A percentile compares a stretch with the other conserved stretches of the same genome.
Conservation (phyloP, 1,140 invertebrate genomes). For the Nasonia vitripennis region DNA sequence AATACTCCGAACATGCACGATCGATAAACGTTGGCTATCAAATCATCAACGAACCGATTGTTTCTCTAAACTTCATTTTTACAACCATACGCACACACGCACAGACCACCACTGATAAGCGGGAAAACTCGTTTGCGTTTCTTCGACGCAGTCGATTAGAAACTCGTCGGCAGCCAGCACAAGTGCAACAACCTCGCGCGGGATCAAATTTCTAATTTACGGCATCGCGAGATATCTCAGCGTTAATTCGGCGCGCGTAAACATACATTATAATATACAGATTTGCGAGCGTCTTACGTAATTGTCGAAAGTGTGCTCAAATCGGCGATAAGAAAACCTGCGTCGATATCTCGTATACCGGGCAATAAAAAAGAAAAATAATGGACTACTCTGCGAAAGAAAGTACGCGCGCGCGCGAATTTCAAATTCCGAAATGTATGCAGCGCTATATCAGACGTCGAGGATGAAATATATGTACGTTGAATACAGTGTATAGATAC, state of each 20-base stretch:
- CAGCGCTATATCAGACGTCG: neutral
- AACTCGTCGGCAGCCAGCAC: conserved; percentile 28
- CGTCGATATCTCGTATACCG: neutral
- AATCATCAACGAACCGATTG: neutral
- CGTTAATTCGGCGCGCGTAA: too few species aligned
- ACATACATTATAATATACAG: too few species aligned
- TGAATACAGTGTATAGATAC: neutral
- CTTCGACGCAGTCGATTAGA: conserved; percentile 31
- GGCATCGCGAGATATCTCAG: neutral
- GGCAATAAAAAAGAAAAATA: neutral
- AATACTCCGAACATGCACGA: neutral
- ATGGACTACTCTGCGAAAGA: neutral
- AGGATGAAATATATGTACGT: neutral
- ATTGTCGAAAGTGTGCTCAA: too few species aligned
- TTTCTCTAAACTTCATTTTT: too few species aligned
- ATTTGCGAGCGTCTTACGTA: neutral
- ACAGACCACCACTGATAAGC: neutral
- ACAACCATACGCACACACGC: neutral
- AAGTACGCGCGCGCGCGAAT: neutral
- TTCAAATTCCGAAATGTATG: neutral
- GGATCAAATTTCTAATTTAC: conserved; percentile 35
- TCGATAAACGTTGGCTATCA: neutral
- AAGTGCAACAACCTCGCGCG: conserved; percentile 37
- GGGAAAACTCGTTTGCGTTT: conserved; percentile 22
- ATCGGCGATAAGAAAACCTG: neutral